phyloP scores from a whole-genome alignment of 2,113 vertebrate species.

The Psilopogon haemacephalus region DNA sequence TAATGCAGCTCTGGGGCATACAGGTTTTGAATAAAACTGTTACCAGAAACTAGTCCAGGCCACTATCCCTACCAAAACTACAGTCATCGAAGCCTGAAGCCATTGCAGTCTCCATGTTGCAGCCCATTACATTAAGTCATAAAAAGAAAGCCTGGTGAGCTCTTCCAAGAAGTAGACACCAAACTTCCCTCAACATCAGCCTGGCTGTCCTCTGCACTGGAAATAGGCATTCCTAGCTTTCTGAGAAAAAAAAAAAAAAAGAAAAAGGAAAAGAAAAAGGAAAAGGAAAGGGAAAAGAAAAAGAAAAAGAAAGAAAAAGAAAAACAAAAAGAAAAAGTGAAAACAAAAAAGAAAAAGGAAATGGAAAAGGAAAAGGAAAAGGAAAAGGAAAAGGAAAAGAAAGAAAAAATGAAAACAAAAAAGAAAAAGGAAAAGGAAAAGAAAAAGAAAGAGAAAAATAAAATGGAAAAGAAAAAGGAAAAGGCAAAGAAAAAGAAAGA shows the following conservation, averaged over 20 bases:
- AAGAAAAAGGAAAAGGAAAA: too few species aligned
- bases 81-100: not conserved
- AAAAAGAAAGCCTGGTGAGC: not conserved
- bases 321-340: too few species aligned
- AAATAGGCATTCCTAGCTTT: not conserved
- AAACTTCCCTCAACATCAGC: not conserved
- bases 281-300: too few species aligned
- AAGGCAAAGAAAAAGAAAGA: too few species aligned
- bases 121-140: not conserved
- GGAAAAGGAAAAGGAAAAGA: too few species aligned
- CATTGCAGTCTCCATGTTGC: rapidly evolving
- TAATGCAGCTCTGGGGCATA: not conserved
- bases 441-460: too few species aligned
- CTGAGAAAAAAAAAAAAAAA: not conserved
- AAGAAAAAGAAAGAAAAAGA: too few species aligned
- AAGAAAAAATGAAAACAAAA: too few species aligned
- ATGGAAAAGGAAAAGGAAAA: too few species aligned
- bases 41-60: not conserved
- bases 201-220: not conserved
- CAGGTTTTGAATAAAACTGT: not conserved
- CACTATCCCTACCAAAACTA: not conserved
- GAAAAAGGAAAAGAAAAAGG: too few species aligned
- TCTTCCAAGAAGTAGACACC: not conserved
- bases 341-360: too few species aligned
- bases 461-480: too few species aligned